Evolutionary conservation across 2,797 vertebrate species (phyloP).

Genomic region (Prunella strophiata): DNA sequence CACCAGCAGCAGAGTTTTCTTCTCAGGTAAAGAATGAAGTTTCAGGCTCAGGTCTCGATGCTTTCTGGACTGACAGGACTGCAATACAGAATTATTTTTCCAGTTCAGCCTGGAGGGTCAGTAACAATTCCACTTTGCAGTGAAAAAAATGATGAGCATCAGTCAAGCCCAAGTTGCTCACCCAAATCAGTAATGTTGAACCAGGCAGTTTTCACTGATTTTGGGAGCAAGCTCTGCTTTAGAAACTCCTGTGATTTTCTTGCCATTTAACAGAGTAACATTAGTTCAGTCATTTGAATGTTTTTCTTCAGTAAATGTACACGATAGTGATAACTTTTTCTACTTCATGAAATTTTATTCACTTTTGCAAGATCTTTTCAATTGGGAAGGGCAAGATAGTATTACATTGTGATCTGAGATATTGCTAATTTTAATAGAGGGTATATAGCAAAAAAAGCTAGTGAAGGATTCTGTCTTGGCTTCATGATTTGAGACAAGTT

Average conservation of each 20-base stretch:
- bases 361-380: neutral
- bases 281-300: neutral
- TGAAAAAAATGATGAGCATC: neutral
- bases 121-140: neutral
- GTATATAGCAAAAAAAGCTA: neutral
- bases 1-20: slow-evolving; percentile 4
- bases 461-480: neutral
- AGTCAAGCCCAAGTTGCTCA: neutral
- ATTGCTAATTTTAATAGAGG: neutral
- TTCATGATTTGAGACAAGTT: neutral
- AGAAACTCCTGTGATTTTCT: neutral
- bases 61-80: neutral
- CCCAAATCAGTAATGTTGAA: neutral
- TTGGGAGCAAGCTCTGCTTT: neutral
- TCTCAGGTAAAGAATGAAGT: slow-evolving; percentile 29
- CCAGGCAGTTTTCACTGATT: neutral
- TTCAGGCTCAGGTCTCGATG: slow-evolving; percentile 8
- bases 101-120: neutral
- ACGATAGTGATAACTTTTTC: neutral
- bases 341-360: neutral
- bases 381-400: neutral
- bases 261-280: neutral
- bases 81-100: neutral
- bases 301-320: neutral
- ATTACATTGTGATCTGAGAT: neutral